phyloP scores from a whole-genome alignment of 2,113 vertebrate genomes.

The Myocastor coypus region DNA sequence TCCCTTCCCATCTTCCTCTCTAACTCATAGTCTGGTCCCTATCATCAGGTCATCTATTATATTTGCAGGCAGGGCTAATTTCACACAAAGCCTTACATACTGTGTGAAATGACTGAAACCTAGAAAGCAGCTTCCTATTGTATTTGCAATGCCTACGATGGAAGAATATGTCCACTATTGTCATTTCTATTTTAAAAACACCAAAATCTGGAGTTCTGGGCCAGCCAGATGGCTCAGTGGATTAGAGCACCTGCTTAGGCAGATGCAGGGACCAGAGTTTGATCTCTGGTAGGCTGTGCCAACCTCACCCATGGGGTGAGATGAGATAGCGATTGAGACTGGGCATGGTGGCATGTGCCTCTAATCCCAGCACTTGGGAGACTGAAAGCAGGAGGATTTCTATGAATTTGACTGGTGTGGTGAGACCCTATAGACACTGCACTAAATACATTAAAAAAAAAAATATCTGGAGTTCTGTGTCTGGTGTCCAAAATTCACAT shows the following conservation, averaged over 20 bases:
- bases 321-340: no score
- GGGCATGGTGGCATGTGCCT: no score
- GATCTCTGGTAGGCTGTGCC: no score
- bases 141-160: background rate
- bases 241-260: no score
- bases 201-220: background rate
- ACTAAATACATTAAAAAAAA: background rate
- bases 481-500: background rate
- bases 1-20: background rate
- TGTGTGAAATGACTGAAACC: background rate
- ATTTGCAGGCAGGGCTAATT: background rate
- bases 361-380: no score
- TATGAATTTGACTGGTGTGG: no score
- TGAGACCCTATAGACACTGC: no score
- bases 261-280: no score
- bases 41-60: background rate
- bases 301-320: no score
- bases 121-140: background rate
- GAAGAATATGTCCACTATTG: background rate
- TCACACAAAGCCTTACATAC: background rate
- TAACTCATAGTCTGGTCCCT: background rate
- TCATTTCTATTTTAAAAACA: conserved; percentile 5
- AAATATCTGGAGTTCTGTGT: background rate
- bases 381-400: no score
- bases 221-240: background rate